These are phyloP conservation scores for Marisa cornuarietis DNA, from an alignment of 1,140 invertebrate species.

Conservation along the genomic window DNA sequence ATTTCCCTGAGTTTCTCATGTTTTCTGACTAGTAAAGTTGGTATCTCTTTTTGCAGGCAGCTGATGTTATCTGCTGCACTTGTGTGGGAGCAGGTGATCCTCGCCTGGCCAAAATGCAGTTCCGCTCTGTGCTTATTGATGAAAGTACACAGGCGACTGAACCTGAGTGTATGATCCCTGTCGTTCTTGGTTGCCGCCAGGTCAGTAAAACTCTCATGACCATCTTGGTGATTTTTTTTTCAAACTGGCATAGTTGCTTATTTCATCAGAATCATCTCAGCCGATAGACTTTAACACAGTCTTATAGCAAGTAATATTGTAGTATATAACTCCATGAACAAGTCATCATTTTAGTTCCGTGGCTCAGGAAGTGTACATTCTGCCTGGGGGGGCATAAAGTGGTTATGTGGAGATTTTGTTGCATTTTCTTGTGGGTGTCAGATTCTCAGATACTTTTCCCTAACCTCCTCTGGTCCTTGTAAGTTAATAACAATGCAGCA, in stretches of 20 bases:
- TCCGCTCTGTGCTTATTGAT: conserved; percentile 97
- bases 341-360: neutral
- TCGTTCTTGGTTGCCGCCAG: conserved; percentile 94
- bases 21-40: too few species aligned
- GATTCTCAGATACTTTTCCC: too few species aligned
- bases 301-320: too few species aligned
- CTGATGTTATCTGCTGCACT: conserved; percentile 99
- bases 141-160: conserved; percentile 96
- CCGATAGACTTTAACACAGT: neutral
- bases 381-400: neutral
- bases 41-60: conserved; percentile 64
- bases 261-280: neutral
- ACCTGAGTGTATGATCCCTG: conserved; percentile 98
- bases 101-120: conserved; percentile 88
- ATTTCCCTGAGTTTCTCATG: too few species aligned
- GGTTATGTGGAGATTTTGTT: neutral
- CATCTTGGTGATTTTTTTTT: neutral
- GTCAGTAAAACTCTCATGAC: conserved; percentile 45
- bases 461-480: too few species aligned
- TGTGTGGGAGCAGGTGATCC: conserved; percentile 99
- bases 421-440: too few species aligned
- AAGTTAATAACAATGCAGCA: too few species aligned
- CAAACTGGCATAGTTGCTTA: neutral
- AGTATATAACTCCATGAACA: too few species aligned
- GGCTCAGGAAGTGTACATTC: neutral